Evolutionary conservation across 1,140 invertebrate genomes (phyloP).

Genomic region (Pogonomyrmex californicus): DNA sequence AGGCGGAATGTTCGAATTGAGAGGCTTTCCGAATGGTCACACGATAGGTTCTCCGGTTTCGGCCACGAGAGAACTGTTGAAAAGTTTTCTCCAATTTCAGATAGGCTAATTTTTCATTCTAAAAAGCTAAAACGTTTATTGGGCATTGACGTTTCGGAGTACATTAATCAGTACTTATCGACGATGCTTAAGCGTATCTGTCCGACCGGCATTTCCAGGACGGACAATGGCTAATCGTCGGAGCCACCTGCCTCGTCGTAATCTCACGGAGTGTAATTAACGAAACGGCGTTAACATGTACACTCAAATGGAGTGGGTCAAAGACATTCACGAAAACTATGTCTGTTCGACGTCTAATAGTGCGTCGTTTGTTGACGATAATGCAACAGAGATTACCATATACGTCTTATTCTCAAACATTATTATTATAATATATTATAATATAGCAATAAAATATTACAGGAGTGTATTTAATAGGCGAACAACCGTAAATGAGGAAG

Average conservation of each 20-base stretch:
- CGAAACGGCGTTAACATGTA: conserved; percentile 74
- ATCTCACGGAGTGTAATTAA: conserved; percentile 79
- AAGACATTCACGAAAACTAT: conserved; percentile 71
- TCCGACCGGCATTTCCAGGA: conserved; percentile 69
- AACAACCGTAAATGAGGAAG: background rate
- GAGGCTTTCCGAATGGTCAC: background rate
- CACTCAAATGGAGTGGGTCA: conserved; percentile 67
- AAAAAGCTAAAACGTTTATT: conserved; percentile 35
- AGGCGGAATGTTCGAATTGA: background rate
- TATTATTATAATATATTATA: conserved; percentile 34
- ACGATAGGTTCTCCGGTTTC: conserved; percentile 33
- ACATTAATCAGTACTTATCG: conserved; percentile 75
- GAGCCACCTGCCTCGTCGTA: conserved; percentile 78
- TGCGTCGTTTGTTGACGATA: conserved; percentile 2
- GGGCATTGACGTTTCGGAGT: conserved; percentile 58
- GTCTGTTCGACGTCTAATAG: conserved; percentile 51
- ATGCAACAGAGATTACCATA: conserved; percentile 18
- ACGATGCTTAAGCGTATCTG: conserved; percentile 53
- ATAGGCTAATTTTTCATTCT: conserved; percentile 7
- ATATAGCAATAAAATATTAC: conserved; percentile 7
- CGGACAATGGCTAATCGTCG: conserved; percentile 74
- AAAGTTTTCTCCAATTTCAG: background rate
- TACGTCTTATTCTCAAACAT: background rate
- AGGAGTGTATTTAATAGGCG: background rate
- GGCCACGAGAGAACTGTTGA: background rate